phyloP scores from a whole-genome alignment of 92 coral and sea anemone genomes.

The Phenganax subtilis region DNA sequence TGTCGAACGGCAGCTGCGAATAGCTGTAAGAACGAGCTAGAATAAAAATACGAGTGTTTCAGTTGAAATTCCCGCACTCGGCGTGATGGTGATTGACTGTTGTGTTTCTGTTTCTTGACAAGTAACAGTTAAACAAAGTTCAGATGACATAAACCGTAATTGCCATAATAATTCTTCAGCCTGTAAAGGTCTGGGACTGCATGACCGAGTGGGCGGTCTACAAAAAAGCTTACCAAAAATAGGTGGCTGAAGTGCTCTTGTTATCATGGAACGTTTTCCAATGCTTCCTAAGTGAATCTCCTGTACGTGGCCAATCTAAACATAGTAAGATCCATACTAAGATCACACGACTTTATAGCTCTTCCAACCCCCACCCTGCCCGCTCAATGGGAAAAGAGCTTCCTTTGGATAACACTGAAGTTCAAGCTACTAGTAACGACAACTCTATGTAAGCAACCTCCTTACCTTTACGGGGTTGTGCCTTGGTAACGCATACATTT shows the following conservation, averaged over 20 bases:
- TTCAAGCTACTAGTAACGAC: background rate
- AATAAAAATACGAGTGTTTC: too few species aligned
- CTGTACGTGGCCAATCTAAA: constrained; percentile 77
- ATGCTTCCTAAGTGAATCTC: constrained; percentile 66
- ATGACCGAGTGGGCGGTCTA: background rate
- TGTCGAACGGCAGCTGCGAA: too few species aligned
- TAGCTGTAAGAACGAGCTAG: too few species aligned
- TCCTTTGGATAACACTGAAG: background rate
- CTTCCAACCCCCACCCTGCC: too few species aligned
- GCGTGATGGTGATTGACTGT: too few species aligned
- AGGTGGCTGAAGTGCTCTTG: constrained; percentile 82
- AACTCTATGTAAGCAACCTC: background rate
- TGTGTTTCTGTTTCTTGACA: too few species aligned
- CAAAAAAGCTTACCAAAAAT: constrained; percentile 66
- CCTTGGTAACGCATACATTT: constrained; percentile 18
- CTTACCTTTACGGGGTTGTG: constrained; percentile 29
- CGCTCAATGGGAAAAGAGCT: background rate
- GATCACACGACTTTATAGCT: too few species aligned
- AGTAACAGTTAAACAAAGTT: too few species aligned
- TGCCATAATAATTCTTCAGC: too few species aligned
- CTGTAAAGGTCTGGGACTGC: background rate
- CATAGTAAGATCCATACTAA: too few species aligned
- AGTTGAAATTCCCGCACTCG: too few species aligned
- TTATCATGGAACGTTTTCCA: constrained; percentile 59
- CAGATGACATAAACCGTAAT: too few species aligned